Percentiles rank a stretch among this genome's conserved stretches.
phyloP scores from a whole-genome alignment of 2,797 vertebrate species.

The Chrysocyon brachyurus region DNA sequence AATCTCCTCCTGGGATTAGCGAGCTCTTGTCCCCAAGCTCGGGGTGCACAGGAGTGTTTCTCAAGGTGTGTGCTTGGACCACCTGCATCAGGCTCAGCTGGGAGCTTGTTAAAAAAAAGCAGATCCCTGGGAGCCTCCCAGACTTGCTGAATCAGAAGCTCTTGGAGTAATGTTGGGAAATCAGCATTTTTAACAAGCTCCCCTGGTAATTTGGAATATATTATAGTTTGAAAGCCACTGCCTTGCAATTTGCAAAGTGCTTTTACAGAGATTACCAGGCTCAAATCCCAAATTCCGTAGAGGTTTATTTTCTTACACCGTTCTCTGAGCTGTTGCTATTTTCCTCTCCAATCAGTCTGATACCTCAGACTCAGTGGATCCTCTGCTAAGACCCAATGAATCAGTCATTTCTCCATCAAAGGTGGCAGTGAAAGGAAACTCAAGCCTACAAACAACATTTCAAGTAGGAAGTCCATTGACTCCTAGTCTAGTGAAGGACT shows the following conservation, averaged over 20 bases:
- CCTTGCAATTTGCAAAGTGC: background rate
- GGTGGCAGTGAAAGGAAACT: background rate
- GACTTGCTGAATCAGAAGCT: background rate
- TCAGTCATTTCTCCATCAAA: background rate
- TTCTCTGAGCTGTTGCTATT: background rate
- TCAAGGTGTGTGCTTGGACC: background rate
- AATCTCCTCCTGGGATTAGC: slow-evolving; percentile 35
- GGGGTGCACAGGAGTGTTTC: background rate
- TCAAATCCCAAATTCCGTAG: background rate
- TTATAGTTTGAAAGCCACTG: background rate
- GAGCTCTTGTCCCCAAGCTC: background rate
- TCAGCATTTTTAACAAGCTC: slow-evolving; percentile 9
- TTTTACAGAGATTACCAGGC: background rate
- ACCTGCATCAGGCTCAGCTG: background rate
- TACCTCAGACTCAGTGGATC: background rate
- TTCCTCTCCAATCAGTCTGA: background rate
- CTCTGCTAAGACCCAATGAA: background rate
- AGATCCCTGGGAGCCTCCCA: background rate
- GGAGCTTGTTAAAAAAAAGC: slow-evolving; percentile 4
- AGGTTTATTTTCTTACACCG: background rate
- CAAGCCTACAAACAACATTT: background rate
- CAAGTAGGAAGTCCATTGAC: background rate
- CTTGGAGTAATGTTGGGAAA: background rate
- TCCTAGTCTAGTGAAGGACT: background rate
- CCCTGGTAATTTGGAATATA: background rate